phyloP scores from a whole-genome alignment of 2,888 invertebrate genomes.

The Acanthosepion lycidas region DNA sequence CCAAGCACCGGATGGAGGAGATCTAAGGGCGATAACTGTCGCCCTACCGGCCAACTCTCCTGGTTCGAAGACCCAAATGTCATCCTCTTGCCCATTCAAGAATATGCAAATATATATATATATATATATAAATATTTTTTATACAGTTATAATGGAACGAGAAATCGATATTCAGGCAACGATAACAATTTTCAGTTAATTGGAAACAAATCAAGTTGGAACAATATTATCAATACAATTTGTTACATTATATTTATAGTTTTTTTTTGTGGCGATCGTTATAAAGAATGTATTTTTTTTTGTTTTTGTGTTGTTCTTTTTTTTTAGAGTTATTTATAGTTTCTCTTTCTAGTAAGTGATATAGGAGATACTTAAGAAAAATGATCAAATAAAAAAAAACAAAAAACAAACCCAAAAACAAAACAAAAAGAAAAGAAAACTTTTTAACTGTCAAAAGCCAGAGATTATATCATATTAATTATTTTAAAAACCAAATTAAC shows the following conservation, averaged over 20 bases:
- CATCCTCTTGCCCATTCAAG: background rate
- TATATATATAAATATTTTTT: too few species aligned
- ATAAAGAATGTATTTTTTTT: too few species aligned
- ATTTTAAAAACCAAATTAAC: background rate
- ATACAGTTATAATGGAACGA: too few species aligned
- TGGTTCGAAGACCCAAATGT: background rate
- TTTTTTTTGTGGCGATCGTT: background rate
- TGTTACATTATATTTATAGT: background rate
- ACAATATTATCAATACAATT: too few species aligned
- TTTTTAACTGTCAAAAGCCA: background rate
- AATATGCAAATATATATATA: background rate
- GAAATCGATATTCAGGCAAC: too few species aligned
- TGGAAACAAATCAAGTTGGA: too few species aligned
- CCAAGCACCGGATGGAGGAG: conserved; percentile 45
- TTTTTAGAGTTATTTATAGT: background rate
- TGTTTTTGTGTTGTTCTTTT: background rate
- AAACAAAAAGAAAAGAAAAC: background rate
- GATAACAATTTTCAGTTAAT: too few species aligned
- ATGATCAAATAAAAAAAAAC: background rate
- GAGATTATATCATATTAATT: background rate
- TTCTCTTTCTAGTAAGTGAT: background rate
- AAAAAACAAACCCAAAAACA: too few species aligned
- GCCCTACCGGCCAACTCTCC: conserved; percentile 47
- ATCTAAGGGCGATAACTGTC: conserved; percentile 40
- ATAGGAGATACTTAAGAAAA: background rate